Percentiles rank a stretch among this genome's conserved stretches.
These are phyloP conservation scores for Xanthorhoe spadicearia DNA, from an alignment of 2,888 invertebrate genomes.

Conservation along the genomic window DNA sequence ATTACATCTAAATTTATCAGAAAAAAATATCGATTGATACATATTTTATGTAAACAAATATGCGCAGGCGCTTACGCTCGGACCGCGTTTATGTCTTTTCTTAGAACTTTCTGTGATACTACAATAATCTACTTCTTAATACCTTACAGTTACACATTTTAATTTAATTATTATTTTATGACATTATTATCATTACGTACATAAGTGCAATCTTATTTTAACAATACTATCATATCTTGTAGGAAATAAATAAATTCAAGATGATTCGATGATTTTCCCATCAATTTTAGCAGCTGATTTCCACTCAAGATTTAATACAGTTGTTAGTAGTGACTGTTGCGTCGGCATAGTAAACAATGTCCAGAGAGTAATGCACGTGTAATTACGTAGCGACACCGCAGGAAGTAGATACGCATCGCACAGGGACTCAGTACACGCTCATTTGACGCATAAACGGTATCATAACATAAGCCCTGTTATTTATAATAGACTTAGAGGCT, in stretches of 20 bases:
- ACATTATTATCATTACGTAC: too few relatives aligned
- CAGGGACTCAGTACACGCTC: conserved; percentile 54
- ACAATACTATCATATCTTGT: too few relatives aligned
- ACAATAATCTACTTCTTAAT: background rate
- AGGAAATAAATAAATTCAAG: too few relatives aligned
- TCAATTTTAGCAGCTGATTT: too few relatives aligned
- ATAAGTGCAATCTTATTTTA: too few relatives aligned
- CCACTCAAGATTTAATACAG: too few relatives aligned
- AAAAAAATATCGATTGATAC: too few relatives aligned
- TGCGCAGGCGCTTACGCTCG: conserved; percentile 32
- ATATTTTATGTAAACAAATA: too few relatives aligned
- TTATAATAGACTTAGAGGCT: background rate
- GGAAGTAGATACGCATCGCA: conserved; percentile 75
- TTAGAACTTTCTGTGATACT: conserved; percentile 9
- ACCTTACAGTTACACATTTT: too few relatives aligned
- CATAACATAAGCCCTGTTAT: background rate
- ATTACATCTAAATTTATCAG: too few relatives aligned
- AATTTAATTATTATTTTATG: background rate
- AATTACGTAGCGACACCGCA: conserved; percentile 68
- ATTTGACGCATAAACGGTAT: conserved; percentile 61
- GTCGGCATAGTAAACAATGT: background rate
- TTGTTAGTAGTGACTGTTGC: too few relatives aligned
- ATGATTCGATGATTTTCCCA: too few relatives aligned
- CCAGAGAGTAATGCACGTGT: conserved; percentile 73
- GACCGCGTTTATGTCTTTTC: conserved; percentile 42